Base-by-base conservation (phyloP, 2,888 invertebrate genomes). In the Meganola albula region DNA sequence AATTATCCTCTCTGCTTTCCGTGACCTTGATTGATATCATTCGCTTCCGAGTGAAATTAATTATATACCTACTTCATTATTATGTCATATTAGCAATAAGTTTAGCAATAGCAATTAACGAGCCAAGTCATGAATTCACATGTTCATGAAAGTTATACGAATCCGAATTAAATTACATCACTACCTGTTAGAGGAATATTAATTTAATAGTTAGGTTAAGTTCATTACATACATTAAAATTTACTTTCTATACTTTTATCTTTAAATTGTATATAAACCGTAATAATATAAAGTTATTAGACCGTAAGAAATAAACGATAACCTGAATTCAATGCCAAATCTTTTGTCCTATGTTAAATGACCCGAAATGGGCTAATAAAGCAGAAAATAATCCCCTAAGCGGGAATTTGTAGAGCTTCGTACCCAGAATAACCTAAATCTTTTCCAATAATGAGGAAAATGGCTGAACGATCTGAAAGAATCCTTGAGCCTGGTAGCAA, bases 381-480 rank as follows among this genome's bases (percentile, higher is more conserved):
- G 44, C 55, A 48, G 53, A 58, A 50, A 60, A 52, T 61, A 64
- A 66, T 62, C 57, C 44, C 46, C 57, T 58, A 58, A 51, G 50
- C 47, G 44, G 34, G 57, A 57, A 57, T 63, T 58, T 55, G 48
- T 65, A 54, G 45, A 45, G 58, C 58, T 63, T 59, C 58, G 27
- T 32, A 51, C 26, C 42, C 38, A 53, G 37, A 46, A 24, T 48
- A 47, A 46, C 46, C 55, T 47, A 55, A 63, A 65, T 66, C 62
- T 63, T 63, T 65, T 57, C 53, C 61, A 47, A 65, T 65, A 58
- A 48, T 48, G 39, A 43, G 25, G 31, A 21, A 34, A 33, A 50
- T 48, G 31, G 47, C 34, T 37, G 42, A 28, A 26, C 53, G 46
- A 49, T 51, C 36, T 3, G 27, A 29, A 42, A 40, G 44, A 43